These are phyloP conservation scores for Chirona hameri DNA, from an alignment of 2,888 invertebrate species.

Conservation along the genomic window DNA sequence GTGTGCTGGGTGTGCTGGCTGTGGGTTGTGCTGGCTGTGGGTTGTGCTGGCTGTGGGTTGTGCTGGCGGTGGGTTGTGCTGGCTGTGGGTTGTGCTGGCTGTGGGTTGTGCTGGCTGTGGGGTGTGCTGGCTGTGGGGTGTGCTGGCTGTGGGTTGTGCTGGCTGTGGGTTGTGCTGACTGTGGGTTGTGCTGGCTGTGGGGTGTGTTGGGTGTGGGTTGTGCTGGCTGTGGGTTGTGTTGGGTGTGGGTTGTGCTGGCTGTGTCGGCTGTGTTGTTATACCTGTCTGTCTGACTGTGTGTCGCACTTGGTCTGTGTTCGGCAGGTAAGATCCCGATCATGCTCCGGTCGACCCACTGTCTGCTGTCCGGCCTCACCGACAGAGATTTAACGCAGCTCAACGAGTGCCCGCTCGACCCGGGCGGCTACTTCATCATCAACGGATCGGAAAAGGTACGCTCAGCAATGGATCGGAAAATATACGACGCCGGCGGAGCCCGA, in stretches of 20 bases:
- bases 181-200: too few species aligned
- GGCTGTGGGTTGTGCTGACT: too few species aligned
- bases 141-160: too few species aligned
- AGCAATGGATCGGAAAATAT: neutral
- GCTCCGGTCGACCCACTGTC: conserved; percentile 95
- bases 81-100: too few species aligned
- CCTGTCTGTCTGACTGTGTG: neutral
- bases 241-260: too few species aligned
- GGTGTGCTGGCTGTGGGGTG: too few species aligned
- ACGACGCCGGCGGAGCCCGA: too few species aligned
- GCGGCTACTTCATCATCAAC: conserved; percentile 99
- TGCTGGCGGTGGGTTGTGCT: neutral
- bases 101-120: too few species aligned
- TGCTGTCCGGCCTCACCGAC: conserved; percentile 90
- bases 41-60: neutral
- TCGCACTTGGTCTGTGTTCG: conserved; percentile 38
- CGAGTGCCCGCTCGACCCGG: conserved; percentile 98
- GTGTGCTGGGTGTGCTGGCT: too few species aligned
- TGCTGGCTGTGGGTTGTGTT: too few species aligned
- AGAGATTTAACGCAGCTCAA: conserved; percentile 99
- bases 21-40: too few species aligned
- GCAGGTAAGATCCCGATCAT: conserved; percentile 94
- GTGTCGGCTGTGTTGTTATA: neutral
- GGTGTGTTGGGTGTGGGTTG: too few species aligned
- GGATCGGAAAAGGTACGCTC: conserved; percentile 84